Conservation (phyloP, 2,888 invertebrate genomes). For the Aspidiotus rigidus region DNA sequence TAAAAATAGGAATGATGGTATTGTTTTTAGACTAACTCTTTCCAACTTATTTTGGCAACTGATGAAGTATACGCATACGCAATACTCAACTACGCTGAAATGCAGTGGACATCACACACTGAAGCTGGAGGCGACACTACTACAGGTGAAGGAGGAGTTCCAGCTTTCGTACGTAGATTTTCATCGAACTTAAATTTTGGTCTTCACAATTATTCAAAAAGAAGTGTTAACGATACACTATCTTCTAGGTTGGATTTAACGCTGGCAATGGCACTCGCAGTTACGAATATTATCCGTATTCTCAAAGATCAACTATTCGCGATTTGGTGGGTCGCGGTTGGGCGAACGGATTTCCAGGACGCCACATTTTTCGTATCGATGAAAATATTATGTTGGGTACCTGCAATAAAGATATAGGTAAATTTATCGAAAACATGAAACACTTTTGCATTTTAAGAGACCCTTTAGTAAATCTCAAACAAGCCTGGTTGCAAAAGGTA, state of each 20-base stretch:
- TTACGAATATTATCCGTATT: constrained; percentile 82
- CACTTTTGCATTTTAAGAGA: no score
- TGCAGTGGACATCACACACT: constrained; percentile 85
- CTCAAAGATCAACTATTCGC: constrained; percentile 72
- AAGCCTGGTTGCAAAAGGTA: no score
- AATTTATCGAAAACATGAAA: constrained; percentile 36
- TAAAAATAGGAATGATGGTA: no score
- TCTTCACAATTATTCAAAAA: constrained; percentile 1
- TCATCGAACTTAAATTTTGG: neutral
- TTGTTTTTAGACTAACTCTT: constrained; percentile 73
- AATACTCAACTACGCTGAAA: constrained; percentile 85
- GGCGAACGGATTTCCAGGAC: constrained; percentile 77
- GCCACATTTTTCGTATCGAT: constrained; percentile 90
- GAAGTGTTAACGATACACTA: neutral
- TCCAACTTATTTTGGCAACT: constrained; percentile 86
- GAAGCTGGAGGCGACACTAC: constrained; percentile 84
- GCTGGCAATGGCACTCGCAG: constrained; percentile 88
- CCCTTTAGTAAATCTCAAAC: no score
- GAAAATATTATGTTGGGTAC: constrained; percentile 88
- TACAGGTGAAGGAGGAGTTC: constrained; percentile 74
- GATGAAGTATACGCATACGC: constrained; percentile 91
- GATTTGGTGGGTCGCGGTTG: constrained; percentile 76
- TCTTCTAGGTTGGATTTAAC: constrained; percentile 79
- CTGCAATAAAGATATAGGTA: constrained; percentile 82
- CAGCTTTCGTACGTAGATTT: constrained; percentile 68